Evolutionary conservation across 2,113 vertebrate genomes (phyloP), one percentile per base, ranked within the genome.

Genomic region (Perca schrenkii): DNA sequence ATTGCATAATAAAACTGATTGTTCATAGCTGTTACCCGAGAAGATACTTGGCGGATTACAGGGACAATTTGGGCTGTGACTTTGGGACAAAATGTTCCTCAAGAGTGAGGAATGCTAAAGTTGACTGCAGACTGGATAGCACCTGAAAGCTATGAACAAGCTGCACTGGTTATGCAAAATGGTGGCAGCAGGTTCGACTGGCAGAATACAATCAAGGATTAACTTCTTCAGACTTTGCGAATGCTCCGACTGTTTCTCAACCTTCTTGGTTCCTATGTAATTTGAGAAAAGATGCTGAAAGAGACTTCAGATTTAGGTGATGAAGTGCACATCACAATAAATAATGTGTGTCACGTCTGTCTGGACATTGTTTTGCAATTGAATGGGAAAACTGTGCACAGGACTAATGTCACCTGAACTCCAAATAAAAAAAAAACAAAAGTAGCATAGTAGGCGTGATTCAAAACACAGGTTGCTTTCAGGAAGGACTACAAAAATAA

Each of bases 81-180:
- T 56, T 65, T 0, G 19, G 61, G 80, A 89, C 81, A 82, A 79
- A 86, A 85, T 88, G 85, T 93, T 85, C 81, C 40, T 43, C 40
- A 43, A 83, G 78, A 79, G 74, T 57, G 58, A 73, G 58, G 85
- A 93, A 91, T 71, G 69, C 77, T 68, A 7, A 63, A 82, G 86
- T 84, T 92, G 81, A 88, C 73, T 80, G 65, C 49, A 76, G 61
- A 68, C 31, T 76, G 81, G 47, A 75, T 77, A 79, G 84, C 88
- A 90, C 89, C 92, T 91, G 83, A 72, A 89, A 67, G 77, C 77
- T 63, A 49, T 6, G 28, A 84, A 86, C 88, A 87, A 82, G 84
- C 80, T 77, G 43, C 69, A 76, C 91, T 82, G 77, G 86, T 88
- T 85, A 57, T 82, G 65, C 77, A 88, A 88, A 92, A 85, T 56